Evolutionary conservation across 2,888 invertebrate species (phyloP), one percentile per base, ranked within the genome.

Genomic region (Hirtodrosophila trivittata): DNA sequence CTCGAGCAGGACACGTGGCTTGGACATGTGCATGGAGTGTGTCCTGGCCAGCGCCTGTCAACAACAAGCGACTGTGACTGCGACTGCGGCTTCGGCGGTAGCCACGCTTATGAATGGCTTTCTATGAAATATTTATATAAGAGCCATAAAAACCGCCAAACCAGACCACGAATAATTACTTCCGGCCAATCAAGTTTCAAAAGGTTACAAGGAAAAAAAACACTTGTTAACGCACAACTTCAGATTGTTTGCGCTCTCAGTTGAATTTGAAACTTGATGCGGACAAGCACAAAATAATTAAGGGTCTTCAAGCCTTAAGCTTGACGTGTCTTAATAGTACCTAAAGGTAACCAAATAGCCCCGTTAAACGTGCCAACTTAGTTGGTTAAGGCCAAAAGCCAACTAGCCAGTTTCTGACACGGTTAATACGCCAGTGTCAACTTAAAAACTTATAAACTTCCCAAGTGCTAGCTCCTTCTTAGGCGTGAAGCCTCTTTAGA

Each of bases 71-170:
- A n/a, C n/a, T n/a, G n/a, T n/a, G n/a, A n/a, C n/a, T n/a, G n/a
- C n/a, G n/a, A n/a, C 5, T 21, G 18, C 2, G 18, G 18, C n/a
- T n/a, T 51, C 39, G n/a, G 7, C n/a, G n/a, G 30, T 47, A 39
- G 49, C 43, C 28, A 46, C 49, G 33, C 33, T 86, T 81, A 84
- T 82, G 87, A 82, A 86, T 82, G 87, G 66, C 69, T 63, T 81
- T 75, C 75, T 72, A 72, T 81, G 50, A 77, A 80, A 84, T 81
- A 82, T 82, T 82, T 82, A 82, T 84, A 57, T 80, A 80, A 80
- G 71, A 59, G 63, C 77, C 66, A 84, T 65, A 56, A 56, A 62
- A 64, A 66, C 62, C 46, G 59, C 72, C 58, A 52, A 59, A 54
- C 41, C 50, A 65, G 51, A 57, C 49, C 39, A 30, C 52, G 39